Conservation (phyloP, 2,113 vertebrate genomes). For the Todiramphus saurophagus region DNA sequence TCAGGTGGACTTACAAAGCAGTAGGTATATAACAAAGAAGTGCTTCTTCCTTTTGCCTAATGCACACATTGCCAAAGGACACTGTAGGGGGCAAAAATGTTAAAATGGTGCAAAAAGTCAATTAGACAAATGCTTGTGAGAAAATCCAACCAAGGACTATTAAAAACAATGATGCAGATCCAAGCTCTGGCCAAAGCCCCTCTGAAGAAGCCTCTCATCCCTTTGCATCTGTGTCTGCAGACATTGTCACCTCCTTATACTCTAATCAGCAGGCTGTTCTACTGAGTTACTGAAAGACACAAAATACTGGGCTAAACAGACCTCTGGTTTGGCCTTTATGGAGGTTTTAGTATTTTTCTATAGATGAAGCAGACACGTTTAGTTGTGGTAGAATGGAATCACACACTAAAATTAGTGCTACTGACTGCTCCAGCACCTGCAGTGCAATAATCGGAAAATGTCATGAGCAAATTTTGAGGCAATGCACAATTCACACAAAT, state of each 20-base stretch:
- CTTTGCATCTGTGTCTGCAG: too few species aligned
- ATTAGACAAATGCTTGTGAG: not conserved
- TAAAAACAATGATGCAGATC: not conserved
- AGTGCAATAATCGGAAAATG: not conserved
- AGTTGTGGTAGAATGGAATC: not conserved
- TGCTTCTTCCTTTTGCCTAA: not conserved
- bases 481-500: not conserved
- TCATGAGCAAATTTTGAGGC: not conserved
- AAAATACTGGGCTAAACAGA: not conserved
- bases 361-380: not conserved
- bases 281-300: not conserved
- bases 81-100: not conserved
- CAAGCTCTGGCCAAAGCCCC: not conserved
- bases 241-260: too few species aligned
- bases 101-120: not conserved
- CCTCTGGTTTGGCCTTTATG: not conserved
- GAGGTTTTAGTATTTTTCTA: not conserved
- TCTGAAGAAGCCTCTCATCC: not conserved
- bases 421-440: not conserved
- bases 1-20: not conserved
- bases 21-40: not conserved
- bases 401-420: not conserved
- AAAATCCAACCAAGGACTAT: not conserved
- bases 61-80: accelerated
- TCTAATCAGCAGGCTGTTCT: not conserved